phyloP scores from a whole-genome alignment of 2,888 invertebrate genomes.

The Agrochola litura region DNA sequence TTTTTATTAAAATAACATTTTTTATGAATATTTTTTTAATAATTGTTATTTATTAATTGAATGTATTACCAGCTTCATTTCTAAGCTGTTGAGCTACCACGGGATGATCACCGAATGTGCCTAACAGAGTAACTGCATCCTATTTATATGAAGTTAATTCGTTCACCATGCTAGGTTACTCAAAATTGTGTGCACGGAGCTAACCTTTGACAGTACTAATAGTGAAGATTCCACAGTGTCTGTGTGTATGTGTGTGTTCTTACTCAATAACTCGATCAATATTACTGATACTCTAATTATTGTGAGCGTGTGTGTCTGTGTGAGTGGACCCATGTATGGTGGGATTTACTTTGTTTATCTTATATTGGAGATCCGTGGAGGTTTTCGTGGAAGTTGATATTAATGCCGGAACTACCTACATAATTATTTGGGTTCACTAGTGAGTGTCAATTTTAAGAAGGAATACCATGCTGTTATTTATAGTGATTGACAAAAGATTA shows the following conservation, averaged over 20 bases:
- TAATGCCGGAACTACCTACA: background rate
- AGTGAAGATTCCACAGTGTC: slow-evolving; percentile 67
- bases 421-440: background rate
- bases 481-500: background rate
- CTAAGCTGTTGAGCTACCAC: slow-evolving; percentile 78
- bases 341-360: slow-evolving; percentile 68
- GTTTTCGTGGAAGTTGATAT: slow-evolving; percentile 14
- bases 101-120: slow-evolving; percentile 83
- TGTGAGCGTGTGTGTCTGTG: slow-evolving; percentile 57
- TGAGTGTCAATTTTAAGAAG: background rate
- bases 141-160: slow-evolving; percentile 89
- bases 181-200: slow-evolving; percentile 83
- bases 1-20: background rate
- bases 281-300: slow-evolving; percentile 85
- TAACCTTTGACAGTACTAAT: slow-evolving; percentile 86
- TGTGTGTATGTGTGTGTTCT: slow-evolving; percentile 76
- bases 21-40: slow-evolving; percentile 6
- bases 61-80: slow-evolving; percentile 88
- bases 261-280: slow-evolving; percentile 83
- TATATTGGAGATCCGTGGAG: slow-evolving; percentile 65
- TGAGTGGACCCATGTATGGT: slow-evolving; percentile 68
- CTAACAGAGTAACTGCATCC: slow-evolving; percentile 75
- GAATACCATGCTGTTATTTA: background rate
- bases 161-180: slow-evolving; percentile 83
- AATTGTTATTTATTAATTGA: slow-evolving; percentile 30